Percentiles rank a stretch among this genome's conserved stretches.
These are phyloP conservation scores for Apodemia mormo DNA, from an alignment of 2,888 invertebrate genomes.

Conservation along the genomic window DNA sequence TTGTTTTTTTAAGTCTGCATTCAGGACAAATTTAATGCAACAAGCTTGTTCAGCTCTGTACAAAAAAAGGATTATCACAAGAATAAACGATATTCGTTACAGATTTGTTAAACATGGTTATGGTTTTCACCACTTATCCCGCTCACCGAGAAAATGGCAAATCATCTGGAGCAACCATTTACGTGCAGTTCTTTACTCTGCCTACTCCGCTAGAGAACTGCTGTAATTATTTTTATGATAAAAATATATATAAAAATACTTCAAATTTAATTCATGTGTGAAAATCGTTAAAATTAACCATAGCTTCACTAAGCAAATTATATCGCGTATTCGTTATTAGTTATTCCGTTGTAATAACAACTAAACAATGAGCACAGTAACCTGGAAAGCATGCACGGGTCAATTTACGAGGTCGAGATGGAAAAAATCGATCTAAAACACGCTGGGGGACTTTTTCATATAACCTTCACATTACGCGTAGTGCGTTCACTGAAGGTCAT, in stretches of 20 bases:
- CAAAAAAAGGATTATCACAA: no score
- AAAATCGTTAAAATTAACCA: not conserved
- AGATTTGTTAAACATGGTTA: no score
- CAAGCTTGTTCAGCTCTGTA: no score
- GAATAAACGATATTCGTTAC: no score
- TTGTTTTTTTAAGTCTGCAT: no score
- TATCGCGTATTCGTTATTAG: slow-evolving; percentile 3
- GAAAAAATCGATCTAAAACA: slow-evolving; percentile 33
- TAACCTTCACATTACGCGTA: slow-evolving; percentile 30
- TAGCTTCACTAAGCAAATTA: not conserved
- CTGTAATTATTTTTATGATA: no score
- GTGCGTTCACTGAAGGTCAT: slow-evolving; percentile 24
- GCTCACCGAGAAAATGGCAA: no score
- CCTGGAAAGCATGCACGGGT: slow-evolving; percentile 17
- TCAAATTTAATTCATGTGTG: not conserved
- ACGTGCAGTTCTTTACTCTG: no score
- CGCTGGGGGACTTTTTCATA: slow-evolving; percentile 23
- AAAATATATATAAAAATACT: not conserved
- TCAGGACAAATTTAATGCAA: no score
- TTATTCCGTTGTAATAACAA: slow-evolving; percentile 12
- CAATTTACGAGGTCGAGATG: slow-evolving; percentile 24
- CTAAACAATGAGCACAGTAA: slow-evolving; percentile 13
- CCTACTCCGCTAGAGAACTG: no score
- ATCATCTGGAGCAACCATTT: no score
- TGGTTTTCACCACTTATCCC: no score